phyloP scores from a whole-genome alignment of 2,113 vertebrate species.

The Dicentrarchus labrax region DNA sequence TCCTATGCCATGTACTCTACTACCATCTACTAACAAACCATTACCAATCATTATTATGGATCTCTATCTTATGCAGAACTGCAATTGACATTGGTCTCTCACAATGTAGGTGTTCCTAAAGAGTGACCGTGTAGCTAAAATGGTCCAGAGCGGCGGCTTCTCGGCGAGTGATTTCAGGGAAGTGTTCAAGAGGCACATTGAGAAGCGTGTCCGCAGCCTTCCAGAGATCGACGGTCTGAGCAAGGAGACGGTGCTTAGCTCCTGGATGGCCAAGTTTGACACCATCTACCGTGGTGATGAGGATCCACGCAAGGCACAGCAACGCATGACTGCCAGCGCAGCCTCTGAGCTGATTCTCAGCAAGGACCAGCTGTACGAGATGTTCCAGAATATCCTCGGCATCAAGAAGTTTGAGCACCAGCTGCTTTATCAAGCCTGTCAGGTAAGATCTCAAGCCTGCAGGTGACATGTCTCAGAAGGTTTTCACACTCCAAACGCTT shows the following conservation, averaged over 20 bases:
- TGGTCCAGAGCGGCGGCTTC: conserved; percentile 98
- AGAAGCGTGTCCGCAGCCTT: conserved; percentile 97
- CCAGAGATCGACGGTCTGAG: conserved; percentile 98
- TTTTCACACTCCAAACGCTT: neutral
- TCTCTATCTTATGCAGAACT: neutral
- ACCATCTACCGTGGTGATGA: conserved; percentile 98
- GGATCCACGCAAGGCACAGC: conserved; percentile 97
- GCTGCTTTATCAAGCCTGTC: conserved; percentile 97
- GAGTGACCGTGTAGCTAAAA: conserved; percentile 96
- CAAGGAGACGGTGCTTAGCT: conserved; percentile 99
- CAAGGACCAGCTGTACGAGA: conserved; percentile 99
- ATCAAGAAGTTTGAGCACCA: conserved; percentile 99
- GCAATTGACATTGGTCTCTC: conserved; percentile 28
- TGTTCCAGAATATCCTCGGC: conserved; percentile 99
- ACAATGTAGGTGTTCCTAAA: conserved; percentile 94
- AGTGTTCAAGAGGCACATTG: conserved; percentile 99
- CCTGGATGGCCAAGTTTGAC: conserved; percentile 99
- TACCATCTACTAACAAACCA: too few relatives aligned
- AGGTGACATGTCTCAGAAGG: neutral
- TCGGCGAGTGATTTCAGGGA: conserved; percentile 95
- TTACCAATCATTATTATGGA: neutral
- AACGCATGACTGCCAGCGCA: conserved; percentile 96
- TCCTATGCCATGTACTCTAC: too few relatives aligned
- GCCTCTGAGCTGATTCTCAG: conserved; percentile 98
- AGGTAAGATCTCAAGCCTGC: conserved; percentile 85